Evolutionary conservation across 2,888 invertebrate genomes (phyloP).

Genomic region (Dione juno): DNA sequence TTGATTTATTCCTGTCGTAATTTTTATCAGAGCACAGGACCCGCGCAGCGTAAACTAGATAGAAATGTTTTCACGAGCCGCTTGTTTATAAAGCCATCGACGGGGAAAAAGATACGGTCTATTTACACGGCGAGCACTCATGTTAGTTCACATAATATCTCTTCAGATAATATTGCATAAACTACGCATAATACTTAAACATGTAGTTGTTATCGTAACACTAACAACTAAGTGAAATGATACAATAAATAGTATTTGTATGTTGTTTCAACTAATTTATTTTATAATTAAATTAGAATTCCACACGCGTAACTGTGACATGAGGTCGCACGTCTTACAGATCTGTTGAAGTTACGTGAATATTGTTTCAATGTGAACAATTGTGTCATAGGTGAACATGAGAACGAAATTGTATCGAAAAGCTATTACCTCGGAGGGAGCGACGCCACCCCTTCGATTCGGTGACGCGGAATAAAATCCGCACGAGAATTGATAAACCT

Average conservation of each 20-base stretch:
- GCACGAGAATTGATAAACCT: slow-evolving; percentile 75
- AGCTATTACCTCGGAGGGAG: slow-evolving; percentile 64
- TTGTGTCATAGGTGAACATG: slow-evolving; percentile 66
- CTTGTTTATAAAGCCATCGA: slow-evolving; percentile 81
- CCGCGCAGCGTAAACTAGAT: slow-evolving; percentile 74
- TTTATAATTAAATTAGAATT: slow-evolving; percentile 57
- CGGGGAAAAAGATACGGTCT: slow-evolving; percentile 76
- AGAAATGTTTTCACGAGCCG: slow-evolving; percentile 79
- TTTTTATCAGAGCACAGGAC: slow-evolving; percentile 77
- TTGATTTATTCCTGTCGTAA: slow-evolving; percentile 78
- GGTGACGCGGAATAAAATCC: slow-evolving; percentile 73
- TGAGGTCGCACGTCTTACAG: slow-evolving; percentile 63
- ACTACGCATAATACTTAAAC: slow-evolving; percentile 60
- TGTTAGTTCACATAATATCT: slow-evolving; percentile 72
- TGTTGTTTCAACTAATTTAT: slow-evolving; percentile 41
- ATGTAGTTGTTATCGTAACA: slow-evolving; percentile 58
- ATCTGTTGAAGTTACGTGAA: slow-evolving; percentile 68
- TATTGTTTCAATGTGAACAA: slow-evolving; percentile 73
- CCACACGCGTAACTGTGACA: slow-evolving; percentile 61
- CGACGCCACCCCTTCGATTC: slow-evolving; percentile 60
- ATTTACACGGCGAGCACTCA: slow-evolving; percentile 66
- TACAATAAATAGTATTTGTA: slow-evolving; percentile 50
- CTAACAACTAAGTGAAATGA: slow-evolving; percentile 56
- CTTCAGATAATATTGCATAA: slow-evolving; percentile 77
- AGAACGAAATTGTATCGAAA: slow-evolving; percentile 66